Base-by-base conservation (phyloP, 2,888 invertebrate species). In the Rambutsinella grinnellia region DNA sequence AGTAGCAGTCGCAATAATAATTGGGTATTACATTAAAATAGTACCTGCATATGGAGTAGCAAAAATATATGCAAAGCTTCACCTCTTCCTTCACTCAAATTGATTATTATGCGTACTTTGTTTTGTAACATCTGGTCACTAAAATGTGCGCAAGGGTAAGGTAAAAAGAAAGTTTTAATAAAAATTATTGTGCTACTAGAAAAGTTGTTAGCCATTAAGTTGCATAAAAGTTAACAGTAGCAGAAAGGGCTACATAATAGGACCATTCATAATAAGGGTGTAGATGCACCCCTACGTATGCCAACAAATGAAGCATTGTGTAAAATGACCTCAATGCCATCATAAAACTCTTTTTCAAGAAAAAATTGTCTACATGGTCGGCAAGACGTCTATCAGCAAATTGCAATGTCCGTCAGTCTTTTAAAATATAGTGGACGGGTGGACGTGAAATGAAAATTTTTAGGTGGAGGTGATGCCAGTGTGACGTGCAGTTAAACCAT, bases 251-350 rank as follows among this genome's bases (percentile, higher is more conserved):
- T 36, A 36, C 36, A 13, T n/a, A n/a, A n/a, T n/a, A n/a, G n/a
- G n/a, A n/a, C n/a, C n/a, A n/a, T n/a, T n/a, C n/a, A n/a, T n/a
- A n/a, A n/a, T n/a, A n/a, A n/a, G n/a, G 5, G 36, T 36, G 36
- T 13, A 13, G 5, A 13, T 36, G 13, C 36, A 36, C 36, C 13
- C 13, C 36, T 36, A 36, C 13, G 36, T 36, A 36, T 36, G 47
- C 46, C 66, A 66, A 74, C 44, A 74, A 74, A 74, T 66, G 54
- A 53, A 60, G 54, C 51, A 74, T 66, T 74, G 66, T 74, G 72
- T 66, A 54, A 53, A 70, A 21, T 66, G 66, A 74, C 66, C 72
- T 61, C 72, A 28, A n/a, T 61, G 66, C 54, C 46, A 49, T 60
- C 66, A 74, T 66, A 66, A 65, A 49, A 23, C 56, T 13, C n/a